A percentile compares a stretch with the other conserved stretches of the same genome.
phyloP scores from a whole-genome alignment of 2,113 vertebrate genomes.

The Plecotus auritus region DNA sequence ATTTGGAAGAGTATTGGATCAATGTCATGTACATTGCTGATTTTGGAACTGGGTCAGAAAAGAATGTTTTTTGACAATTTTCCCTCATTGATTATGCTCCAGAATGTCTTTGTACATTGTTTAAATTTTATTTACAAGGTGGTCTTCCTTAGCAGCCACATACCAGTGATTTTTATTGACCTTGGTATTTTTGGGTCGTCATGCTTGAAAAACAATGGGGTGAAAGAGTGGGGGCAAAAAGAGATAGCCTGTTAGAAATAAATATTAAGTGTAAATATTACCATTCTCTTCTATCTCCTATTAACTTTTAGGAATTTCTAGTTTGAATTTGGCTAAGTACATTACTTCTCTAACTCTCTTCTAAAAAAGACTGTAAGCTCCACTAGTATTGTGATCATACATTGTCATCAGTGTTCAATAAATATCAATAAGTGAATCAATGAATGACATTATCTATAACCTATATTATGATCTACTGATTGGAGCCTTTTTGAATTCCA shows the following conservation, averaged over 20 bases:
- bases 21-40: constrained; percentile 45
- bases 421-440: neutral
- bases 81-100: constrained; percentile 21
- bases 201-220: neutral
- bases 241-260: neutral
- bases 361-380: neutral
- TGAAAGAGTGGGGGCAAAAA: neutral
- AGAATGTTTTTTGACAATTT: constrained; percentile 22
- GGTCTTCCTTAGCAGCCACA: neutral
- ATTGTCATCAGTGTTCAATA: neutral
- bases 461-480: neutral
- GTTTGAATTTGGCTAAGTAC: neutral
- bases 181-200: neutral
- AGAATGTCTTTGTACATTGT: constrained; percentile 36
- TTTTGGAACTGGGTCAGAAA: constrained; percentile 52
- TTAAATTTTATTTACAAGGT: constrained; percentile 35
- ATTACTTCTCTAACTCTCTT: neutral
- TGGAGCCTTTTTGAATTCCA: constrained; percentile 6
- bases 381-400: neutral
- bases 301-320: neutral
- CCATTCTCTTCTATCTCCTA: neutral
- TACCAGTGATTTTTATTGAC: too few species aligned
- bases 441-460: neutral
- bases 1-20: constrained; percentile 58
- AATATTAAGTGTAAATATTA: neutral